Evolutionary conservation across 2,888 invertebrate species (phyloP).

Genomic region (Lepidocyrtinus sp.): DNA sequence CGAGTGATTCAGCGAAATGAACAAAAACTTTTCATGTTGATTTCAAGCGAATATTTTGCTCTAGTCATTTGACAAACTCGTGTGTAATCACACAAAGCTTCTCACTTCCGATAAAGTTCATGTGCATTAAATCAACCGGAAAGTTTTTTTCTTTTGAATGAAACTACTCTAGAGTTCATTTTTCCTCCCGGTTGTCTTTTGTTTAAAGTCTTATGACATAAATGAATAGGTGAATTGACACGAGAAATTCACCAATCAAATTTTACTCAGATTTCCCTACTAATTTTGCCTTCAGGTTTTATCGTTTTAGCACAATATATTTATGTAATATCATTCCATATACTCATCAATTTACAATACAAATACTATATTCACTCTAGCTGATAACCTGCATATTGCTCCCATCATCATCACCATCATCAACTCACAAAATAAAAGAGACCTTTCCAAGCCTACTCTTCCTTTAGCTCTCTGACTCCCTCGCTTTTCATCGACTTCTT

Average conservation of each 20-base stretch:
- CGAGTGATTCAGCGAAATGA: not conserved
- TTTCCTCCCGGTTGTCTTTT: not conserved
- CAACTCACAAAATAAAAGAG: conserved; percentile 20
- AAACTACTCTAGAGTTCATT: not conserved
- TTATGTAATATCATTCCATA: conserved; percentile 17
- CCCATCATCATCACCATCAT: conserved; percentile 23
- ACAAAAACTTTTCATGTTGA: not conserved
- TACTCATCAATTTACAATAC: no score
- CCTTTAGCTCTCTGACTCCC: conserved; percentile 30
- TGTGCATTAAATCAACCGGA: not conserved
- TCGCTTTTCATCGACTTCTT: conserved; percentile 37
- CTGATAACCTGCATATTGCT: not conserved
- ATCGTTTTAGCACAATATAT: not conserved
- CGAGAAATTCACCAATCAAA: no score
- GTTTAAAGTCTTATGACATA: no score
- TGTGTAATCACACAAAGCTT: no score
- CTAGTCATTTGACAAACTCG: no score
- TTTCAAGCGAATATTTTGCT: not conserved
- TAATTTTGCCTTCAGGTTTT: not conserved
- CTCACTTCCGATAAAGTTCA: not conserved
- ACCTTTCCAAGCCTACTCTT: conserved; percentile 33
- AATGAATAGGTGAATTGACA: not conserved
- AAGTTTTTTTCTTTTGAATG: not conserved
- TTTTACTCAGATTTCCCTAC: no score
- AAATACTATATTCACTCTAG: not conserved